Conservation (phyloP, 1,140 invertebrate genomes). For the Amyelois transitella region DNA sequence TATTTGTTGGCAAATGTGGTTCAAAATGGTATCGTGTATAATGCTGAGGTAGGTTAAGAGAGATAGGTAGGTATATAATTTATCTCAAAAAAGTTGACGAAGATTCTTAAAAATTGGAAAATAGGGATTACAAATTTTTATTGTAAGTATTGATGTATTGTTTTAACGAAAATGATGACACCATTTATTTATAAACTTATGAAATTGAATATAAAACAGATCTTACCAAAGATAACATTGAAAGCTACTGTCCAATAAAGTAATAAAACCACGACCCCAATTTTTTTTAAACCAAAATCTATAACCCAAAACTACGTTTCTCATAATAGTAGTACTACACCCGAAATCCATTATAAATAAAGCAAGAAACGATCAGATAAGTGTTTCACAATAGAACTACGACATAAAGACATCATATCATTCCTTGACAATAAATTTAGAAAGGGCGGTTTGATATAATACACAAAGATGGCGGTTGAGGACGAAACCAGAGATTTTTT, state of each 20-base stretch:
- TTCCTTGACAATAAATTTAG: conserved; percentile 64
- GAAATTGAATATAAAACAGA: too few relatives aligned
- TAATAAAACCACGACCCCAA: background rate
- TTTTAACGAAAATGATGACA: too few relatives aligned
- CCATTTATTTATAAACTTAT: too few relatives aligned
- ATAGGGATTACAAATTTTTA: too few relatives aligned
- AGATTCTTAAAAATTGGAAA: too few relatives aligned
- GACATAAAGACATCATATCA: conserved; percentile 72
- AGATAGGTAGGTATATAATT: too few relatives aligned
- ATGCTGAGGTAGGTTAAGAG: too few relatives aligned
- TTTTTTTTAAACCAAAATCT: background rate
- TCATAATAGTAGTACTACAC: background rate
- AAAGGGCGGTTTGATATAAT: conserved; percentile 59
- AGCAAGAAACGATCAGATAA: conserved; percentile 62
- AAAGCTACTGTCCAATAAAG: background rate
- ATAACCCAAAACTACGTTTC: background rate
- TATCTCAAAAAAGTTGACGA: too few relatives aligned
- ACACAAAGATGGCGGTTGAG: conserved; percentile 52
- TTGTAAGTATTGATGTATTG: too few relatives aligned
- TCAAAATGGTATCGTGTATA: too few relatives aligned
- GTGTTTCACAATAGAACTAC: conserved; percentile 55
- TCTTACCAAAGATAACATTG: background rate
- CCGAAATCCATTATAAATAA: conserved; percentile 52
- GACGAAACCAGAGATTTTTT: conserved; percentile 51
- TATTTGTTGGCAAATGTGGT: too few relatives aligned